Conservation (phyloP, 2,113 vertebrate species). For the Prochilodus magdalenae region DNA sequence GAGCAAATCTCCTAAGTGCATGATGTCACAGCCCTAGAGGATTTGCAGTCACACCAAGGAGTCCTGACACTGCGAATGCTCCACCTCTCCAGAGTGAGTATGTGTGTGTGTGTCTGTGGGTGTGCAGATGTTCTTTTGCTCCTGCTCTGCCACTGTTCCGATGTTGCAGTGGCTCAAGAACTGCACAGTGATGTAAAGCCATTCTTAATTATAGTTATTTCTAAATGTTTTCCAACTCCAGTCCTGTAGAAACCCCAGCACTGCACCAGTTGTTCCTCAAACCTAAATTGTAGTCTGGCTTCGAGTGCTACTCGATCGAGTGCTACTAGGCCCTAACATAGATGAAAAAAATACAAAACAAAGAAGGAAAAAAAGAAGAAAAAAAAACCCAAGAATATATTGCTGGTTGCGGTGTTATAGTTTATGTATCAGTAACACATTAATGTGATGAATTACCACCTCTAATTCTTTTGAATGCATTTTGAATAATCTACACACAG, state of each 20-base stretch:
- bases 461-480: no score
- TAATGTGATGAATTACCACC: no score
- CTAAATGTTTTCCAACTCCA: background rate
- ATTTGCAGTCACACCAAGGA: conserved; percentile 15
- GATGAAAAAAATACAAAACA: background rate
- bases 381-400: no score
- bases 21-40: conserved; percentile 24
- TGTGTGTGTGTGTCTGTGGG: background rate
- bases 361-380: no score
- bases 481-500: no score
- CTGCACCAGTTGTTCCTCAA: background rate
- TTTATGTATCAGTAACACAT: no score
- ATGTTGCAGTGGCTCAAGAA: conserved; percentile 48
- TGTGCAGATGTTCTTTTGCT: background rate
- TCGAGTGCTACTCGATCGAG: background rate
- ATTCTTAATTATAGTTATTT: conserved; percentile 23
- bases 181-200: conserved; percentile 44
- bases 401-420: no score
- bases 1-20: conserved; percentile 31
- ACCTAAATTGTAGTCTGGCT: background rate
- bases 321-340: background rate
- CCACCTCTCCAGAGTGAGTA: background rate
- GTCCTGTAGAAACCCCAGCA: background rate
- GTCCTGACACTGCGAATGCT: conserved; percentile 26
- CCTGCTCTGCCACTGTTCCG: conserved; percentile 26